Evolutionary conservation across 2,888 invertebrate species (phyloP).

Genomic region (Agrotis puta): DNA sequence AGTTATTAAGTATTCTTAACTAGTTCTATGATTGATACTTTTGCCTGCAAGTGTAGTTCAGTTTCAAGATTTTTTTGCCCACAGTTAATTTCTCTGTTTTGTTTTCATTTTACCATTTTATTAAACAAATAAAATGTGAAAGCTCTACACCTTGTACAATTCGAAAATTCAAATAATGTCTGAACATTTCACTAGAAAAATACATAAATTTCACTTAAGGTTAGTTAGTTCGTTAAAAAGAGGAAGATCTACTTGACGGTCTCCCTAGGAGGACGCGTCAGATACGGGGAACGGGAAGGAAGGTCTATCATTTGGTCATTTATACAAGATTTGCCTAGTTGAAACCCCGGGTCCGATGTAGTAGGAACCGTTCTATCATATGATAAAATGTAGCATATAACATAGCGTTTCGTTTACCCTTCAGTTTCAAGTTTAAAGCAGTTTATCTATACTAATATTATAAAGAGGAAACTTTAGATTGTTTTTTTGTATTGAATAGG

Average conservation of each 20-base stretch:
- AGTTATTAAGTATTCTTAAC: no score
- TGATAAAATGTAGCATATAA: no score
- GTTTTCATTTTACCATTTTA: no score
- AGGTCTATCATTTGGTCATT: conserved; percentile 43
- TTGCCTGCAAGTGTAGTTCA: no score
- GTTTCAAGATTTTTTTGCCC: no score
- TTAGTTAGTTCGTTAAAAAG: conserved; percentile 79
- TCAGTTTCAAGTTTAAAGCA: not conserved
- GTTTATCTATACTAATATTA: no score
- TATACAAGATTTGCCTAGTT: conserved; percentile 19
- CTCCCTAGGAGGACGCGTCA: conserved; percentile 21
- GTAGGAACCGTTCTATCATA: conserved; percentile 9
- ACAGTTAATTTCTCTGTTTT: no score
- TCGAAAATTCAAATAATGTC: not conserved
- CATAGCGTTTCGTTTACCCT: not conserved
- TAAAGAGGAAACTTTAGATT: no score
- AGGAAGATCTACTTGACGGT: conserved; percentile 51
- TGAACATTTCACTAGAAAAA: not conserved
- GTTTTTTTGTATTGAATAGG: no score
- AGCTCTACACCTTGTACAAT: not conserved
- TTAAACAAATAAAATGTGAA: no score
- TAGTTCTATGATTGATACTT: no score
- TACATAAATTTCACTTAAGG: conserved; percentile 30
- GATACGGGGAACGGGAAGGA: conserved; percentile 45
- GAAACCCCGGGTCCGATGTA: conserved; percentile 11